phyloP scores from a whole-genome alignment of 2,888 invertebrate species.

The Leucozona laternaria region DNA sequence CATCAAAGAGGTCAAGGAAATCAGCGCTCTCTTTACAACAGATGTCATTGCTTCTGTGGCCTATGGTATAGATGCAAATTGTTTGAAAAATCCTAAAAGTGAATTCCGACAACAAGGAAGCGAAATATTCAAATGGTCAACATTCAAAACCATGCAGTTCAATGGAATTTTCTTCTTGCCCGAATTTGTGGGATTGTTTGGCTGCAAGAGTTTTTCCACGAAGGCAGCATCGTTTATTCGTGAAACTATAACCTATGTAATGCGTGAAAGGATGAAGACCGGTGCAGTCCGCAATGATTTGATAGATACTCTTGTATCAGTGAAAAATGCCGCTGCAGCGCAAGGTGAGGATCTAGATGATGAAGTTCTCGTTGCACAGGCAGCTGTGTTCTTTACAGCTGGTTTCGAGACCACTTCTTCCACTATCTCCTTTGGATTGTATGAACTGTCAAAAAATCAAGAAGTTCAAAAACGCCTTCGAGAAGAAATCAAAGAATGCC shows the following conservation, averaged over 20 bases:
- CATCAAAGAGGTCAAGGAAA: slow-evolving; percentile 79
- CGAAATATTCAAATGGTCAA: slow-evolving; percentile 76
- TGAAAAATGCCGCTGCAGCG: background rate
- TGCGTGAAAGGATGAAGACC: slow-evolving; percentile 82
- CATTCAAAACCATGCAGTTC: slow-evolving; percentile 78
- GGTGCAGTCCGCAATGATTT: slow-evolving; percentile 84
- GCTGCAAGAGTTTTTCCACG: slow-evolving; percentile 78
- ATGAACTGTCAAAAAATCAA: slow-evolving; percentile 81
- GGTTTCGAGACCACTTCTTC: slow-evolving; percentile 82
- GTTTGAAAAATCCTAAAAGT: slow-evolving; percentile 79
- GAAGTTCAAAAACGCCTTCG: slow-evolving; percentile 82
- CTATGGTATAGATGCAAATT: slow-evolving; percentile 80
- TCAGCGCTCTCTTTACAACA: slow-evolving; percentile 79
- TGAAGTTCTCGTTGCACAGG: slow-evolving; percentile 80
- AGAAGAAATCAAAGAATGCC: slow-evolving; percentile 81
- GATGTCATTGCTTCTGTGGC: slow-evolving; percentile 81
- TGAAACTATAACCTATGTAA: slow-evolving; percentile 81
- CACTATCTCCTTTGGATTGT: slow-evolving; percentile 82
- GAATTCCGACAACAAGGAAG: slow-evolving; percentile 80
- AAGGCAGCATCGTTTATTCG: slow-evolving; percentile 81
- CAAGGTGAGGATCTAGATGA: background rate
- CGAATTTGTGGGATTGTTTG: slow-evolving; percentile 78
- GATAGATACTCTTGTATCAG: slow-evolving; percentile 81
- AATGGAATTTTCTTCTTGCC: slow-evolving; percentile 80
- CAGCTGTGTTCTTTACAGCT: slow-evolving; percentile 81